phyloP scores from a whole-genome alignment of 2,113 vertebrate species.

The Pithys albifrons region DNA sequence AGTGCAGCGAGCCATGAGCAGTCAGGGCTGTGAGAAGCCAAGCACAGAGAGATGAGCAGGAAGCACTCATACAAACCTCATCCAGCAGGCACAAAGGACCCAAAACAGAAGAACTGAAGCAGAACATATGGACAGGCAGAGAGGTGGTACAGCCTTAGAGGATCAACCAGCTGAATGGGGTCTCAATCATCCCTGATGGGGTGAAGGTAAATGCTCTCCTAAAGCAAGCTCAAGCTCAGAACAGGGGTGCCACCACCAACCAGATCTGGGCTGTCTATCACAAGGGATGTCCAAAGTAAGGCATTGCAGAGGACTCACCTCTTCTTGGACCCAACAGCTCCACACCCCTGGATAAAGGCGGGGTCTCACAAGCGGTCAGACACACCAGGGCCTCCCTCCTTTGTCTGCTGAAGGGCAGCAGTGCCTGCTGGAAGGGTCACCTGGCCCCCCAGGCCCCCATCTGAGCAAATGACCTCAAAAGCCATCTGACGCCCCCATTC shows the following conservation, averaged over 20 bases:
- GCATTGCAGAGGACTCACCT: neutral
- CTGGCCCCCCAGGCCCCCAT: rapidly evolving
- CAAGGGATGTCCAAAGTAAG: rapidly evolving
- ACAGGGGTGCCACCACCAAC: rapidly evolving
- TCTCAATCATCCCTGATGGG: rapidly evolving
- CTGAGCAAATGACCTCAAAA: neutral
- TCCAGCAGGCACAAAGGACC: neutral
- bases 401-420: neutral
- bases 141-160: too few species aligned
- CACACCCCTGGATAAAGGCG: too few species aligned
- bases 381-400: neutral
- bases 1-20: neutral
- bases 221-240: neutral
- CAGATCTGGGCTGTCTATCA: too few species aligned
- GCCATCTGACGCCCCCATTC: neutral
- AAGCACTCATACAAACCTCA: neutral
- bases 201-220: neutral
- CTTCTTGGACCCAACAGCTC: neutral
- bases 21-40: neutral
- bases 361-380: rapidly evolving
- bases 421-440: neutral
- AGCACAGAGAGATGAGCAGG: neutral
- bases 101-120: neutral
- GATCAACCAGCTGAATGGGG: neutral
- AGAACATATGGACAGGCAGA: rapidly evolving